Evolutionary conservation across 2,888 invertebrate genomes (phyloP), one percentile per base, ranked within the genome.

Genomic region (Caenorhabditis sp.): DNA sequence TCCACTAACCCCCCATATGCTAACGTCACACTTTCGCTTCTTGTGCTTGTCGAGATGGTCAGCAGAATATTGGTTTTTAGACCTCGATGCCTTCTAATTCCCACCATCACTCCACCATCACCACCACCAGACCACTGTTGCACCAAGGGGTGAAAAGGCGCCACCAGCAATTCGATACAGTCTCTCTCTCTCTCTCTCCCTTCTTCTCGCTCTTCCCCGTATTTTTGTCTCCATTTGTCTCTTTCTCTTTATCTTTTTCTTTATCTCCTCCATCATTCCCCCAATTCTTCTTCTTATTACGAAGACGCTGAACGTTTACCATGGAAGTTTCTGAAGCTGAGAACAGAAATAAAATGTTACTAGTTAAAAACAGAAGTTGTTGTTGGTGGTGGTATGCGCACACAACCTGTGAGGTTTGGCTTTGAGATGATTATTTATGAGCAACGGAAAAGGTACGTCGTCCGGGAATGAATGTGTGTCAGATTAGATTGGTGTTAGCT

Each of bases 301-400:
- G 66, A 48, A 66, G 46, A 30, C 24, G 66, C 56, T 56, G 56
- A 56, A 56, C 66, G 48, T 66, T 66, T 56, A 32, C 43, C 52
- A 43, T 63, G 41, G 37, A 39, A 52, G 32, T 22, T 32, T 55
- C 27, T 20, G 37, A 56, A 56, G 48, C 56, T 66, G 66, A n/a
- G n/a, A n/a, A n/a, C n/a, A n/a, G n/a, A 66, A 66, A 56, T 56
- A 66, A 66, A 66, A 56, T 66, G 66, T 56, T 66, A 56, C 66
- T 66, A 66, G 66, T 66, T 66, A 65, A 37, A 37, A 2, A n/a
- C 1, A 30, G 24, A 15, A 1, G 27, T 20, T 43, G 30, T 26
- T 45, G 30, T 27, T 13, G 15, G n/a, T 17, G 17, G 24, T 11
- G 17, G 26, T n/a, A n/a, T n/a, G n/a, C n/a, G n/a, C n/a, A n/a